A percentile compares a stretch with the other conserved stretches of the same genome.
Conservation (phyloP, 2,888 invertebrate species). For the Brenthis ino region DNA sequence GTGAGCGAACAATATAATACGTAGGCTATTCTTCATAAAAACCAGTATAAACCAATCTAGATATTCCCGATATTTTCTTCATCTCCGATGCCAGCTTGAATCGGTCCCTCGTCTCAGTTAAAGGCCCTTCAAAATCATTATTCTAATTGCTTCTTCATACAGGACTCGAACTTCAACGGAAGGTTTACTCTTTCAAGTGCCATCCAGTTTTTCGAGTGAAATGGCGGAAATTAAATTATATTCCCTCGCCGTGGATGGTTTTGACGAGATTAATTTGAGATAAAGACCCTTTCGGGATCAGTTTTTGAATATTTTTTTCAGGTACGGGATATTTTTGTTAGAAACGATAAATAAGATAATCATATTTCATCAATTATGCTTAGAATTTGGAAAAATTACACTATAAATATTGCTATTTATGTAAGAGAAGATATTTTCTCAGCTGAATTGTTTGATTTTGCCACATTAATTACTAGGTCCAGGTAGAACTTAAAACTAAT, state of each 20-base stretch:
- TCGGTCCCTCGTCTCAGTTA: constrained; percentile 38
- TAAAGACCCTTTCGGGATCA: constrained; percentile 50
- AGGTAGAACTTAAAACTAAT: too few relatives aligned
- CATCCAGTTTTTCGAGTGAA: constrained; percentile 63
- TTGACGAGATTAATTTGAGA: constrained; percentile 64
- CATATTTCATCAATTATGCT: too few relatives aligned
- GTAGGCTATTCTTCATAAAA: constrained; percentile 40
- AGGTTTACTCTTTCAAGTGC: constrained; percentile 68
- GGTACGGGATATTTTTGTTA: too few relatives aligned
- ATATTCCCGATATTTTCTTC: constrained; percentile 5
- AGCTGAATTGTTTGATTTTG: too few relatives aligned
- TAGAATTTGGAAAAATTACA: too few relatives aligned
- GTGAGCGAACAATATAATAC: constrained; percentile 43
- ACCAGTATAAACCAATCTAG: constrained; percentile 31
- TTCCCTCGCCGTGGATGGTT: constrained; percentile 56
- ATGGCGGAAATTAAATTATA: constrained; percentile 77
- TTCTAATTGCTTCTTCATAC: constrained; percentile 71
- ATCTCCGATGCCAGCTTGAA: constrained; percentile 24
- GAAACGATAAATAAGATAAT: too few relatives aligned
- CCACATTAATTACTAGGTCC: too few relatives aligned
- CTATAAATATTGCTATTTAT: too few relatives aligned
- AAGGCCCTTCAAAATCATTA: constrained; percentile 73
- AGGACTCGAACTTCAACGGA: constrained; percentile 53
- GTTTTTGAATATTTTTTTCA: constrained; percentile 11
- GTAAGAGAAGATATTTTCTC: too few relatives aligned